Percentiles rank a stretch among this genome's conserved stretches.
phyloP scores from a whole-genome alignment of 2,888 invertebrate species.

The Taenaris catops region DNA sequence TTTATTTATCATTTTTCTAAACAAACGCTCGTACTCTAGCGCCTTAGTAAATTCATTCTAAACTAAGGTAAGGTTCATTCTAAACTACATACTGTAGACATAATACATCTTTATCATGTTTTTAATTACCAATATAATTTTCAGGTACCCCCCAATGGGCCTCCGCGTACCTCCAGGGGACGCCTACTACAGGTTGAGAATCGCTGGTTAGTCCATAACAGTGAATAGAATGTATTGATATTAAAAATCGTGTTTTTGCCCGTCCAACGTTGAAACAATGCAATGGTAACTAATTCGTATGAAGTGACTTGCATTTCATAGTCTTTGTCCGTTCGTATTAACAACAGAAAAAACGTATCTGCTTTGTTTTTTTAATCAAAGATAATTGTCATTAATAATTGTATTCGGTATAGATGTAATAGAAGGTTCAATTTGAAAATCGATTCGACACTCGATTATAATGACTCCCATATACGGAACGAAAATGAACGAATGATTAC shows the following conservation, averaged over 20 bases:
- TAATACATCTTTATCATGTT: no score
- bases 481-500: constrained; percentile 22
- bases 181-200: no score
- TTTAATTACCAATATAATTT: no score
- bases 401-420: constrained; percentile 29
- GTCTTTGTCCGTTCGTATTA: constrained; percentile 60
- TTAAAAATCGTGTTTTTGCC: constrained; percentile 13
- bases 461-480: constrained; percentile 38
- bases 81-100: no score
- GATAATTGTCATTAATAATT: constrained; percentile 70
- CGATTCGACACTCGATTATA: constrained; percentile 35
- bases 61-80: no score
- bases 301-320: constrained; percentile 70
- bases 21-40: no score
- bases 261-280: constrained; percentile 10
- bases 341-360: constrained; percentile 52
- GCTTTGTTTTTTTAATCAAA: constrained; percentile 52
- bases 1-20: no score
- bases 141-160: no score
- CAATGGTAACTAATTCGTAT: constrained; percentile 11
- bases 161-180: no score
- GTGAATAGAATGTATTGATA: constrained; percentile 12
- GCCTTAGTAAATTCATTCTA: no score
- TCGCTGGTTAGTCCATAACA: constrained; percentile 8
- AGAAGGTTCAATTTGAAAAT: constrained; percentile 40